Evolutionary conservation across 53 echinoderm and acorn worm genomes (phyloP), one percentile per base, ranked within the genome.

Genomic region (Apostichopus leukothele): DNA sequence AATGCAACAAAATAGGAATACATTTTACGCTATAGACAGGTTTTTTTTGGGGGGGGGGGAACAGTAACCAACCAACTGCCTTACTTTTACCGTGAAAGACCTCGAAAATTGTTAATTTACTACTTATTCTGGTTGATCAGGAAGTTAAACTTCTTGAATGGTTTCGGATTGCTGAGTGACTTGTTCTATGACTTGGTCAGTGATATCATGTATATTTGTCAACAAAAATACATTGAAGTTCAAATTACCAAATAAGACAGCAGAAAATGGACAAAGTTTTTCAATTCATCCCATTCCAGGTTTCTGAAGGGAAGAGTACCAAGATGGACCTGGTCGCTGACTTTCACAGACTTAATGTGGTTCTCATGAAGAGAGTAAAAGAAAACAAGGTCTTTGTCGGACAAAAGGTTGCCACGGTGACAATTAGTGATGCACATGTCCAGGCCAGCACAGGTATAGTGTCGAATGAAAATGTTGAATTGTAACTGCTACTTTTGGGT

Each of bases 361-460:
- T 99, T 53, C 66, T 99, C 63, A 93, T 99, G 75, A 89, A 95
- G n/a, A 90, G 96, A 16, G 88, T 92, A 27, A 92, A 76, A 25
- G 89, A 93, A 55, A 85, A 92, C 27, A 86, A 90, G 75, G 89
- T 92, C 83, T 89, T 90, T 73, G 92, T 88, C 19, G 99, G 95
- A 18, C 93, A 92, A 88, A 99, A 99, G 88, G 95, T 99, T 50
- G 99, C 95, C 63, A 99, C 99, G 51, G 94, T 94, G 18, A 99
- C 99, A 19, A 89, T 99, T n/a, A 93, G 92, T 67, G 96, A 93
- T 20, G 96, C 96, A 71, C 94, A 96, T 78, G 92, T 99, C 23
- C 94, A 92, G 74, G 93, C 93, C 14, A 88, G 91, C 7, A 61
- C 95, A 83, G 98, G 98, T 95, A 86, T 5, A 71, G 20, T 16